Conservation (phyloP, 2,888 invertebrate genomes). For the Anarsia innoxiella region DNA sequence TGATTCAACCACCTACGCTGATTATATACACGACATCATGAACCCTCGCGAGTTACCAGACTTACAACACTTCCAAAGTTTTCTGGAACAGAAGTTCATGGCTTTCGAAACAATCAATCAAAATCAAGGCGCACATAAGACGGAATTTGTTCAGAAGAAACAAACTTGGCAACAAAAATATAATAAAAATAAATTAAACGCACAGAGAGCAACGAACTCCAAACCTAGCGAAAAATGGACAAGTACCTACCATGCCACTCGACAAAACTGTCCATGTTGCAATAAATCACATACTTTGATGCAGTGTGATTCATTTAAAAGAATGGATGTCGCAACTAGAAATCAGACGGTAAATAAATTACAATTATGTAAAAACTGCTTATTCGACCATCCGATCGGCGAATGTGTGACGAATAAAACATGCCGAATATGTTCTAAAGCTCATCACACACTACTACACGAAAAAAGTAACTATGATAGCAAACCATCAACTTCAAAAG, state of each 20-base stretch:
- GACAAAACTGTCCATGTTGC: conserved; percentile 7
- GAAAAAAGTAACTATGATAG: neutral
- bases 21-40: conserved; percentile 13
- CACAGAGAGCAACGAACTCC: neutral
- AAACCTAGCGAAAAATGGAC: neutral
- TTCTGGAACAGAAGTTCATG: conserved; percentile 15
- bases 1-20: conserved; percentile 14
- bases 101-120: conserved; percentile 8
- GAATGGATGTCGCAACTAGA: conserved; percentile 3
- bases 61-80: conserved; percentile 10
- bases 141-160: neutral
- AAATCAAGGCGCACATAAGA: neutral
- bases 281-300: conserved; percentile 6
- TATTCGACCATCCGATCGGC: conserved; percentile 10
- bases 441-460: conserved; percentile 13
- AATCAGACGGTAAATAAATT: conserved; percentile 1
- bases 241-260: neutral
- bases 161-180: neutral
- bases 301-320: conserved; percentile 10
- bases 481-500: neutral
- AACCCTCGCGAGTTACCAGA: conserved; percentile 11
- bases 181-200: neutral
- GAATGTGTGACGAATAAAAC: conserved; percentile 11
- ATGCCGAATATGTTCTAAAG: conserved; percentile 10
- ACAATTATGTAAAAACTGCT: conserved; percentile 11